Conservation (phyloP, 2,888 invertebrate species). For the Spilarctia lutea region DNA sequence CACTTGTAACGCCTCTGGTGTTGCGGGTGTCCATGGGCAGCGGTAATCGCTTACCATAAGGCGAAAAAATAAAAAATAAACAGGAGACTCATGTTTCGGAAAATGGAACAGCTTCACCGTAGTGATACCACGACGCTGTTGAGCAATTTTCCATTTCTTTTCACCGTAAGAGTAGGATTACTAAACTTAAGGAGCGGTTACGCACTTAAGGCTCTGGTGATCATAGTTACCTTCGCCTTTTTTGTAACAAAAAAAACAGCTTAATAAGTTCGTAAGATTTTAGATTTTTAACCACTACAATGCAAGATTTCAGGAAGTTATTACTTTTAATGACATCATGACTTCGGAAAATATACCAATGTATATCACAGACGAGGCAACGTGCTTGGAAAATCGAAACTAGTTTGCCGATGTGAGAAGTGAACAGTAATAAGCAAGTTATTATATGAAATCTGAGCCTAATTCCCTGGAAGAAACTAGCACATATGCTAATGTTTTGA, state of each 20-base stretch:
- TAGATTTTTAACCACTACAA: neutral
- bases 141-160: too few relatives aligned
- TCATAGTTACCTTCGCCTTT: too few relatives aligned
- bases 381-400: neutral
- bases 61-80: too few relatives aligned
- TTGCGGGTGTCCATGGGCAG: too few relatives aligned
- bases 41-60: too few relatives aligned
- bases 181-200: too few relatives aligned
- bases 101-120: too few relatives aligned
- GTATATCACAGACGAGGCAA: neutral
- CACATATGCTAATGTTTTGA: neutral
- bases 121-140: too few relatives aligned
- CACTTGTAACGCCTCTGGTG: too few relatives aligned
- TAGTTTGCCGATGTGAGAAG: neutral
- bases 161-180: too few relatives aligned
- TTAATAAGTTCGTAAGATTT: neutral
- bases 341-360: neutral
- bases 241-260: neutral
- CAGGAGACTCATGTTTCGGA: too few relatives aligned
- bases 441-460: neutral
- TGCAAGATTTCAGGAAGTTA: neutral
- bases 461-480: slow-evolving; percentile 1
- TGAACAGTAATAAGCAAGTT: neutral
- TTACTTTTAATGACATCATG: neutral
- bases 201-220: too few relatives aligned